phyloP scores from a whole-genome alignment of 2,888 invertebrate genomes.

The Agonopterix subpropinquella region DNA sequence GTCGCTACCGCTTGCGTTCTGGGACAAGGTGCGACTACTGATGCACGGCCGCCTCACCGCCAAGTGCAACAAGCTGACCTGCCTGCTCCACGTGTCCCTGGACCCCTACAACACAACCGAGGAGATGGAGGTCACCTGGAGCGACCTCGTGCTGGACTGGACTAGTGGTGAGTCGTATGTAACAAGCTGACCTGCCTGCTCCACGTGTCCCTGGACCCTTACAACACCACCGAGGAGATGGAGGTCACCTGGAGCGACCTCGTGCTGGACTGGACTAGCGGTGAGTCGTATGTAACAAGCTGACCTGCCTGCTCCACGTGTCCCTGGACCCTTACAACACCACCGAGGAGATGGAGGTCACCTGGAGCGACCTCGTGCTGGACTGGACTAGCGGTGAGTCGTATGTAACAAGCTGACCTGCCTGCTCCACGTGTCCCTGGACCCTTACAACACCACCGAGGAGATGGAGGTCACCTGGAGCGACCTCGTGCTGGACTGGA shows the following conservation, averaged over 20 bases:
- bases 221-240: constrained; percentile 99
- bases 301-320: constrained; percentile 95
- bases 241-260: constrained; percentile 97
- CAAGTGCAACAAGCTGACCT: constrained; percentile 90
- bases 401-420: constrained; percentile 89
- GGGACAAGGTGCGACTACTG: constrained; percentile 96
- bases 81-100: constrained; percentile 94
- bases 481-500: constrained; percentile 96
- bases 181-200: constrained; percentile 92
- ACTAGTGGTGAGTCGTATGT: constrained; percentile 84
- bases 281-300: constrained; percentile 80
- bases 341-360: constrained; percentile 98
- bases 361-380: constrained; percentile 94
- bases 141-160: constrained; percentile 95
- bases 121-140: constrained; percentile 99
- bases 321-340: constrained; percentile 99
- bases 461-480: constrained; percentile 99
- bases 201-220: constrained; percentile 97
- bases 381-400: constrained; percentile 93
- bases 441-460: constrained; percentile 99
- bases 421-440: constrained; percentile 94
- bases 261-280: constrained; percentile 97
- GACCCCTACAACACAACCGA: constrained; percentile 99
- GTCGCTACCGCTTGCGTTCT: constrained; percentile 94
- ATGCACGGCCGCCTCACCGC: constrained; percentile 95